Evolutionary conservation across 2,797 vertebrate genomes (phyloP), one percentile per base, ranked within the genome.

Genomic region (Champsocephalus gunnari): DNA sequence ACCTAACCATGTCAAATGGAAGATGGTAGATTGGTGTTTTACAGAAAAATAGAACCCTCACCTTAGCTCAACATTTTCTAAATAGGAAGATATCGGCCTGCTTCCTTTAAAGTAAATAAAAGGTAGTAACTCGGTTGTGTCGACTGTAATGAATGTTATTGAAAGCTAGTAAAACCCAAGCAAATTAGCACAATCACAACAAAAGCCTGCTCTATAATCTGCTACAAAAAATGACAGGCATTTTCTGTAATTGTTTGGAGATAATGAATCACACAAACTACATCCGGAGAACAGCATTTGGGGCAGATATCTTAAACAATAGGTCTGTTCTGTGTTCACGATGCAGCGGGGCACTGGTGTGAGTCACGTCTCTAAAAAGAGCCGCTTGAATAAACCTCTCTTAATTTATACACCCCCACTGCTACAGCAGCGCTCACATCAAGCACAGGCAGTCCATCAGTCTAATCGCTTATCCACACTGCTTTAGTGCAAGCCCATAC

Each of bases 331-430:
- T 54, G 87, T 60, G 84, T 66, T 78, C 77, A 83, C 67, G 73
- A 89, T 87, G 85, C 88, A 85, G 86, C 82, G n/a, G 83, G 86
- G 72, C 63, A 82, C 84, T 77, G 43, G 78, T 48, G 49, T 93
- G 93, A 93, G 84, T 93, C 92, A 93, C 87, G 38, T 87, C 86
- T 87, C 81, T 83, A 90, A 91, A 92, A 92, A 82, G 85, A 88
- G 86, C 67, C 47, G 89, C 89, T 91, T 89, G 78, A 92, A 88
- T 88, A 87, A 92, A 91, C 75, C 87, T 90, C 87, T 92, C 89
- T 89, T 84, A 86, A 85, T 91, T 84, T 78, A 87, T 79, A 91
- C 92, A 88, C 89, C 92, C 90, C 93, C 91, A 88, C 88, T 83
- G 87, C 80, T 87, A 84, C 80, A 80, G 84, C 89, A 79, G 82